Percentiles rank a stretch among this genome's conserved stretches.
These are phyloP conservation scores for Fringilla coelebs DNA, from an alignment of 2,797 vertebrate species.

Conservation along the genomic window DNA sequence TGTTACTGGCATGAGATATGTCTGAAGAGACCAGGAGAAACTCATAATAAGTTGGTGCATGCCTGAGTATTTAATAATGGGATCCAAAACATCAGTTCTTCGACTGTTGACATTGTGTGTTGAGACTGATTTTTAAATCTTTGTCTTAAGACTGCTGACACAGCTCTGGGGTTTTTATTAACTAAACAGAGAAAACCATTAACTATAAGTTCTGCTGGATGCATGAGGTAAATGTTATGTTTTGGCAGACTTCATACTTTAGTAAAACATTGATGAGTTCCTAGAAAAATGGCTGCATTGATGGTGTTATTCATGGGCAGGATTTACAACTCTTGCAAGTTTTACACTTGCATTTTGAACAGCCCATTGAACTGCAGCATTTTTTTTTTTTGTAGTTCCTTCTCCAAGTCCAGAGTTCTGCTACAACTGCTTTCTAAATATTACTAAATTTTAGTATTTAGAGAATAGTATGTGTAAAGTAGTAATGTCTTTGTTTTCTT, in stretches of 20 bases:
- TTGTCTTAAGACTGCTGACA: background rate
- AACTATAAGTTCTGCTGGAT: background rate
- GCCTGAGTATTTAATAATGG: background rate
- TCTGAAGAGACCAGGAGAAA: background rate
- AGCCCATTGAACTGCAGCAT: background rate
- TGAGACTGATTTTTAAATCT: background rate
- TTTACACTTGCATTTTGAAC: background rate
- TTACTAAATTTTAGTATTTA: background rate
- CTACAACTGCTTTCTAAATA: background rate
- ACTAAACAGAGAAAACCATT: background rate
- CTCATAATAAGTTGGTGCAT: background rate
- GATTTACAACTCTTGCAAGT: background rate
- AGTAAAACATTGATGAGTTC: background rate
- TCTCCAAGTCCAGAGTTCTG: background rate
- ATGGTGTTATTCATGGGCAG: background rate
- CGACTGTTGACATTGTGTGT: accelerated
- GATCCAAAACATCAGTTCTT: background rate
- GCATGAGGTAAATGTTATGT: background rate
- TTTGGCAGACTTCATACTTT: background rate
- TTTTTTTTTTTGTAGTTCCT: background rate
- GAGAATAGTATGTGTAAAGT: background rate
- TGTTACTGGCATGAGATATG: background rate
- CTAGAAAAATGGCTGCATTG: background rate
- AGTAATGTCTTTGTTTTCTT: background rate
- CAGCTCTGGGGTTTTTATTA: background rate